These are phyloP conservation scores for Bradypus variegatus DNA, from an alignment of 2,797 vertebrate genomes.

Conservation along the genomic window DNA sequence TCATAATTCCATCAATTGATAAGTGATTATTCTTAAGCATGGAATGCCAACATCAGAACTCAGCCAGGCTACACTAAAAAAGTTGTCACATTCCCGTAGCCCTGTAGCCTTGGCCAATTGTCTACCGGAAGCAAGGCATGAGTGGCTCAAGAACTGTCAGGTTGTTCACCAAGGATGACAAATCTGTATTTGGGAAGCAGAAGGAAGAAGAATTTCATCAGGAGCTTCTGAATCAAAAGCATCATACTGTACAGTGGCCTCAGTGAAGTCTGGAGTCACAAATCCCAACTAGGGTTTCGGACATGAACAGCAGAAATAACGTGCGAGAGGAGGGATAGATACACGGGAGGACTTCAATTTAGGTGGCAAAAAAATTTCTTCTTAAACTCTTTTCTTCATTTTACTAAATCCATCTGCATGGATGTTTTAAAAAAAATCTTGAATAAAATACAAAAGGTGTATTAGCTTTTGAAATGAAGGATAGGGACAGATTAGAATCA, in stretches of 20 bases:
- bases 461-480: not conserved
- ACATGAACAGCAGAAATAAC: not conserved
- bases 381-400: not conserved
- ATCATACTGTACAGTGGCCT: not conserved
- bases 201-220: not conserved
- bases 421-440: not conserved
- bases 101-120: not conserved
- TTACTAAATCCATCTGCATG: not conserved
- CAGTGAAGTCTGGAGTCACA: not conserved
- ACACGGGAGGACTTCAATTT: not conserved
- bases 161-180: not conserved
- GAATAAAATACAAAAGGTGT: conserved; percentile 2
- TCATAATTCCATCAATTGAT: not conserved
- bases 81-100: not conserved
- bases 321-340: not conserved
- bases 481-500: not conserved
- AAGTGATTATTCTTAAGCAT: not conserved
- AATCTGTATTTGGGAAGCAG: not conserved
- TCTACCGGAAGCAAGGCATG: rapidly evolving
- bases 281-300: not conserved
- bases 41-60: not conserved
- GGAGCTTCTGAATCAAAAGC: too few relatives aligned
- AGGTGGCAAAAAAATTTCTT: not conserved
- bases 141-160: not conserved
- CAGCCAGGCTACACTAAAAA: not conserved